phyloP scores from a whole-genome alignment of 53 echinoderm and acorn worm genomes.

The Astropecten irregularis region DNA sequence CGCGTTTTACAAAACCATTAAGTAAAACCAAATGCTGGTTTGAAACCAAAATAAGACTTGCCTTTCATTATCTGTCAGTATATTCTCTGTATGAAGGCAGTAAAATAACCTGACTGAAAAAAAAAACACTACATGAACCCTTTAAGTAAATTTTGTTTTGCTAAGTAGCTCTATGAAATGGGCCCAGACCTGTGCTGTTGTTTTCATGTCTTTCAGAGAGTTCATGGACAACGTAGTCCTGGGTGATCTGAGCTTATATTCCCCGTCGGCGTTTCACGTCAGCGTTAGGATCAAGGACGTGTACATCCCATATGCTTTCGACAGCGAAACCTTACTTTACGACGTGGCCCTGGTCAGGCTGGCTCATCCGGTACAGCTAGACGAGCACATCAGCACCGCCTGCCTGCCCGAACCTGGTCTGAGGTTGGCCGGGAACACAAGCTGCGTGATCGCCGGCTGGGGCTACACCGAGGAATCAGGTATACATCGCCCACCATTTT shows the following conservation, averaged over 20 bases:
- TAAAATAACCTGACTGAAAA: too few relatives aligned
- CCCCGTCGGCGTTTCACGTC: constrained; percentile 40
- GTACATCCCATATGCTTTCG: not conserved
- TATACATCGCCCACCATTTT: not conserved
- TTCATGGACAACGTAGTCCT: constrained; percentile 34
- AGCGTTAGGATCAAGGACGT: not conserved
- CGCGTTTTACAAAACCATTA: too few relatives aligned
- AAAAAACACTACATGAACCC: too few relatives aligned
- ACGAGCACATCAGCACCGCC: constrained; percentile 1
- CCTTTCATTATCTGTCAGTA: too few relatives aligned
- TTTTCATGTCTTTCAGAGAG: too few relatives aligned
- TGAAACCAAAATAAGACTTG: too few relatives aligned
- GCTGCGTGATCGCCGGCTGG: constrained; percentile 25
- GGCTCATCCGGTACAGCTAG: constrained; percentile 1
- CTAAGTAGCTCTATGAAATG: too few relatives aligned
- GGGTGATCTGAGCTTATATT: constrained; percentile 46
- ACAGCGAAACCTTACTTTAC: not conserved
- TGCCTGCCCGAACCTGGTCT: constrained; percentile 7
- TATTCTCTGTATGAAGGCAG: too few relatives aligned
- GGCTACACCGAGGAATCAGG: not conserved
- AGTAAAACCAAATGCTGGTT: too few relatives aligned
- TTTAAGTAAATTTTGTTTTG: too few relatives aligned
- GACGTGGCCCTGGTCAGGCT: constrained; percentile 47
- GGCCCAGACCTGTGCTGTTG: too few relatives aligned
- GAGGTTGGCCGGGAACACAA: not conserved